Evolutionary conservation across 2,113 vertebrate species (phyloP), one percentile per base, ranked within the genome.

Genomic region (Spizaetus ornatus): DNA sequence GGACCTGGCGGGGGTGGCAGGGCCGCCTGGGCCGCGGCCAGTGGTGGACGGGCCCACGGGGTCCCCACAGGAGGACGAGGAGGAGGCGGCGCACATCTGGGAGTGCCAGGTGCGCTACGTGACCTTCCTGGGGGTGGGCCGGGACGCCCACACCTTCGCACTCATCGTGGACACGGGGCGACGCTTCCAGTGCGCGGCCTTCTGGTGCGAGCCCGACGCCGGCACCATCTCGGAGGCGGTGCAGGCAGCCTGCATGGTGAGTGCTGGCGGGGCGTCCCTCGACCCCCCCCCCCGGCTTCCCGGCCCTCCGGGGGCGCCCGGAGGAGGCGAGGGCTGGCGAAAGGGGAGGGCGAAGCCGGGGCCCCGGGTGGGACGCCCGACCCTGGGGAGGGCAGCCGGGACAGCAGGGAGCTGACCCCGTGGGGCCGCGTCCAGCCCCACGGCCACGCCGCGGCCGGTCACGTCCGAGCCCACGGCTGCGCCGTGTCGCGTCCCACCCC

Each of bases 71-170:
- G 97, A 94, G 36, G 87, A 94, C 18, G 25, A 52, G 26, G 50
- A 15, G 50, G 98, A 98, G 42, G 98, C 98, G 29, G 97, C 99
- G 20, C 98, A 98, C 13, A 94, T 99, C 73, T 99, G 99, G 99
- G 99, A 99, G 96, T 99, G 98, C 76, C 98, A 99, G 93, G 99
- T 99, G 62, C 98, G 99, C 17, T 99, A 99, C 11, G 98, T 99
- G 97, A 99, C 99, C 95, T 99, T 99, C 90, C 98, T 98, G 91
- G 98, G 98, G 2, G 96, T 98, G 83, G 98, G 98, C 91, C 97
- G 92, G 38, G 98, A 98, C 8, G 98, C 98, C 18, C 98, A 98
- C 93, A 98, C 98, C 19, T 98, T 98, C 34, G 98, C 98, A 3
- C 97, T 98, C 93, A 98, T 98, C 42, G 98, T 97, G 29, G 98